Evolutionary conservation across 2,888 invertebrate genomes (phyloP).

Genomic region (Spodoptera exigua): DNA sequence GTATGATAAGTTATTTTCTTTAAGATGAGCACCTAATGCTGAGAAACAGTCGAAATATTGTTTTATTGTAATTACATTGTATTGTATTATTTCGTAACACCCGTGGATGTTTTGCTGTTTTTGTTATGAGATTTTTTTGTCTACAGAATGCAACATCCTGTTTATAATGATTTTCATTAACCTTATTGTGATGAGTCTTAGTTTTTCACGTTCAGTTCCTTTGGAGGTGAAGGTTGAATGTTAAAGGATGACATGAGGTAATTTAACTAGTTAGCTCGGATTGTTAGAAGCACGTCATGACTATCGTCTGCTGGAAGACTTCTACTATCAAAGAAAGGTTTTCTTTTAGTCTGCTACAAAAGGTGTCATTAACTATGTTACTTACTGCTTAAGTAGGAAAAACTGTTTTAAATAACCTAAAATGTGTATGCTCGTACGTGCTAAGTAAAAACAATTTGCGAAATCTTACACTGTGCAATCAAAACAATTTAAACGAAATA

Average conservation of each 20-base stretch:
- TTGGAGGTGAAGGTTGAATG: conserved; percentile 7
- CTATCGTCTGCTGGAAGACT: too few species aligned
- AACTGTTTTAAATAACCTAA: too few species aligned
- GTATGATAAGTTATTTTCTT: not conserved
- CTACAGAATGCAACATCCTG: conserved; percentile 47
- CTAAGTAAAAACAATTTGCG: too few species aligned
- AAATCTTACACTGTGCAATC: too few species aligned
- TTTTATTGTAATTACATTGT: conserved; percentile 14
- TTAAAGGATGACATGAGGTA: not conserved
- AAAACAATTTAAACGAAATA: too few species aligned
- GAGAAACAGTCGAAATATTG: conserved; percentile 33
- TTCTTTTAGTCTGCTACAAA: too few species aligned
- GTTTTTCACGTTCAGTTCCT: conserved; percentile 10
- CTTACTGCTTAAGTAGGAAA: too few species aligned
- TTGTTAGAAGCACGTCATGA: too few species aligned
- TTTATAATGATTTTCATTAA: conserved; percentile 46
- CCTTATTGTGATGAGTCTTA: conserved; percentile 31
- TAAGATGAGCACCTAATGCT: conserved; percentile 15
- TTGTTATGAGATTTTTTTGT: conserved; percentile 51
- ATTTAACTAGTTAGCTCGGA: too few species aligned
- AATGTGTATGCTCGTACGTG: too few species aligned
- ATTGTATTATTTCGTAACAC: conserved; percentile 32
- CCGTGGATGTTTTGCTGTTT: conserved; percentile 34
- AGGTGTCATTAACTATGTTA: too few species aligned
- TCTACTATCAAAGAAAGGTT: too few species aligned